Conservation (phyloP, 2,888 invertebrate genomes). For the Erebia epiphron region DNA sequence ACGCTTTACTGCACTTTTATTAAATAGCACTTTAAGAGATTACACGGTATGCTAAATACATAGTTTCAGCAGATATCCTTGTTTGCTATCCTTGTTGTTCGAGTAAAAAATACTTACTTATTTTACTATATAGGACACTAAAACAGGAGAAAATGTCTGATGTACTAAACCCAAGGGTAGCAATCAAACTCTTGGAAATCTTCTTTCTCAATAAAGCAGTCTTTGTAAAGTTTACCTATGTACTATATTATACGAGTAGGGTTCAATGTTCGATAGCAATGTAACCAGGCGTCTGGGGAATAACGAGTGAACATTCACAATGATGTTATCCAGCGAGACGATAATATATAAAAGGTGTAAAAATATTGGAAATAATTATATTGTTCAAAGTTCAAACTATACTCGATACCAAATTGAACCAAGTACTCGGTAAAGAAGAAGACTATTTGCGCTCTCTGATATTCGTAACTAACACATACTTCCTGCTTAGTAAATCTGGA, state of each 20-base stretch:
- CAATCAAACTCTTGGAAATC: background rate
- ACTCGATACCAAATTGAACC: background rate
- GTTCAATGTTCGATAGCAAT: conserved; percentile 32
- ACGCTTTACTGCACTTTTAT: conserved; percentile 3
- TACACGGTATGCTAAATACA: background rate
- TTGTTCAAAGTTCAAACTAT: background rate
- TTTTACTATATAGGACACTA: too few species aligned
- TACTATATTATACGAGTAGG: background rate
- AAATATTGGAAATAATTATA: background rate
- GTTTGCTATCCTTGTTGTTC: too few species aligned
- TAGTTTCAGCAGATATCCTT: background rate
- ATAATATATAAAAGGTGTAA: conserved; percentile 14
- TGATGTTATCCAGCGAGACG: conserved; percentile 13
- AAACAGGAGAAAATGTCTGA: too few species aligned
- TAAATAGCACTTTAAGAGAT: conserved; percentile 8
- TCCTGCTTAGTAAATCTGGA: too few species aligned
- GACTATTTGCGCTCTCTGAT: background rate
- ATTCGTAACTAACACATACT: background rate
- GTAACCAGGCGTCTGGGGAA: conserved; percentile 31
- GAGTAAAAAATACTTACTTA: too few species aligned
- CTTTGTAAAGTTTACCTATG: conserved; percentile 7
- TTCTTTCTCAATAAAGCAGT: conserved; percentile 3
- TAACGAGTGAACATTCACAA: conserved; percentile 16
- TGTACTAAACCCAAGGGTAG: background rate
- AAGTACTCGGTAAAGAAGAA: background rate